Base-by-base conservation (phyloP, 2,113 vertebrate genomes). In the Tetraodon nigroviridis region DNA sequence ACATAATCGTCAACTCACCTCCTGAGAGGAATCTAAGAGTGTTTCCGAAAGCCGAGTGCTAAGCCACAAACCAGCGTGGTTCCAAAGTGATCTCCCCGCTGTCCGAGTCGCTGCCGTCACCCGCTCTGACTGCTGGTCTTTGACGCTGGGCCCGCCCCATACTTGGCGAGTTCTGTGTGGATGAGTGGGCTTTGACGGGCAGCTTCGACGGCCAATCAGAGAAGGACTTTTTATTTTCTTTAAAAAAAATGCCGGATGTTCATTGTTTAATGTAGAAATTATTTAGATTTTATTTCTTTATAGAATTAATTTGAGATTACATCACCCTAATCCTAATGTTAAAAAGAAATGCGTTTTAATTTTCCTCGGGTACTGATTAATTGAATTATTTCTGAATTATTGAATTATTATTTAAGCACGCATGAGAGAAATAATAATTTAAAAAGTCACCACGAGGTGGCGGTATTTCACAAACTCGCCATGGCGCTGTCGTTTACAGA, bases 401-500 rank as follows among this genome's bases (percentile, higher is more conserved):
- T 8, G n/a, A n/a, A n/a, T 37, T 27, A 27, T 27, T 27, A 27
- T 6, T 5, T 27, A 27, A 27, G 24, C 24, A 27, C 24, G 24
- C 32, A 37, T 10, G 41, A 44, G 13, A 44, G 16, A 16, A 44
- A 17, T 44, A 16, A 15, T 4, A 12, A 44, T n/a, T n/a, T n/a
- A 44, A 44, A 44, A 10, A 42, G 17, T 5, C n/a, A 20, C 82
- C 87, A 88, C 82, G 72, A 82, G 85, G 76, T 85, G 87, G 84
- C 74, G 50, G 1, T 66, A 73, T 86, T 86, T 79, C 32, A 22
- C 76, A 75, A 60, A 73, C 57, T 3, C 52, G 66, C 44, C 73
- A 12, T 12, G 32, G 32, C 11, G 32, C 32, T 48, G 17, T 7
- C n/a, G n/a, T 19, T n/a, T 18, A 37, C 57, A 69, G 46, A 62